Base-by-base conservation (phyloP, 2,888 invertebrate species). In the Stegana nigrithorax region DNA sequence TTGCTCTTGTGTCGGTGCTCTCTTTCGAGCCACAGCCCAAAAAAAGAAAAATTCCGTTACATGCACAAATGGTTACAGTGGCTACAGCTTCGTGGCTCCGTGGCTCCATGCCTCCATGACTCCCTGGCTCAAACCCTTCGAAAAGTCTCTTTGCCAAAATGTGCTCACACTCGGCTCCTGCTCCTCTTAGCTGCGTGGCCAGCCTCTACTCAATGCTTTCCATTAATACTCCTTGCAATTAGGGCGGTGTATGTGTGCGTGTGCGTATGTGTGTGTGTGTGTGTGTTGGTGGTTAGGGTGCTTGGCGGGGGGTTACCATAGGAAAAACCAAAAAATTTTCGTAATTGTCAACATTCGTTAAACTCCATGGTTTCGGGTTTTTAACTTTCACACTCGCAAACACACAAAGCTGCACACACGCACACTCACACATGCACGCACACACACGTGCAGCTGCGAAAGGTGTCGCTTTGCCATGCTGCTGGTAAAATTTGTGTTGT, bases 321-420 rank as follows among this genome's bases (percentile, higher is more conserved):
- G 71, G 67, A 64, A 70, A 70, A 73, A 67, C 69, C 73, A 73
- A n/a, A n/a, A 78, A 78, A 70, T 77, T 77, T 70, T 74, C 69
- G 73, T 72, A 77, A 78, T 77, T 76, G 75, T 76, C 77, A 77
- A 73, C 73, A 78, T 71, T 77, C 71, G 69, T 76, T 78, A 72
- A 78, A 78, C 71, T 72, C 65, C 59, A 70, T 68, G 73, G 65
- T 71, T 69, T 69, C 71, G 72, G 19, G 25, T 57, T 57, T 42
- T 26, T 25, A 56, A 58, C 17, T 59, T 53, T 26, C 21, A 47
- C 50, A 23, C 45, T 45, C 56, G 29, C 21, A 36, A 45, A 17
- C 50, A 61, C 21, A 14, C 45, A 50, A 39, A 29, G 44, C 56
- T 21, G 56, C 50, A 26, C 14, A 19, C 19, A 23, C 26, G 60